Evolutionary conservation across 2,888 invertebrate genomes (phyloP), one percentile per base, ranked within the genome.

Genomic region (Rhagophthalmus giganteus): DNA sequence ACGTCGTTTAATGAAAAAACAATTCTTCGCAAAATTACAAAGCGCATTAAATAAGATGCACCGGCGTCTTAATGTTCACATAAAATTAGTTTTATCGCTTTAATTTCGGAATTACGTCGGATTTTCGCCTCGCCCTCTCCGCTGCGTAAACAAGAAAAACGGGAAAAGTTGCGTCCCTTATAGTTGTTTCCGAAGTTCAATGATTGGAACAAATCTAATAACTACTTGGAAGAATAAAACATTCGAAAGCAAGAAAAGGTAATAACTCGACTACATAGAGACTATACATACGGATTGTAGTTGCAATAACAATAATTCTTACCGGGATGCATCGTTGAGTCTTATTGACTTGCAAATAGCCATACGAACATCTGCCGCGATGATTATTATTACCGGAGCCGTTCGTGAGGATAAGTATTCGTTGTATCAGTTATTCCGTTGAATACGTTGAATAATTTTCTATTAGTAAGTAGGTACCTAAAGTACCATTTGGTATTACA

Each of bases 11-110:
- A 49, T 41, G 41, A 49, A 41, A 41, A 34, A 33, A 41, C 48
- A 15, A 42, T 42, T 34, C 32, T 26, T 6, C 3, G 4, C 27
- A 34, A 42, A 34, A 42, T 42, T 42, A 20, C 42, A 34, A 11
- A 13, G 9, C 24, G 31, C 12, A 16, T 10, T 44, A 28, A 39
- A 48, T 48, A 47, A 38, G 56, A 38, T 50, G 55, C 54, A 48
- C 49, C 47, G 33, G 35, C 45, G 51, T 37, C 55, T 54, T 38
- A 51, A 55, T 49, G 47, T 51, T 27, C 40, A 50, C 62, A 54
- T 62, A 60, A 62, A 62, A 59, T 60, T 61, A 59, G 58, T 61
- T 62, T 62, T 62, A 62, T 61, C 56, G 52, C 62, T 62, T 61
- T 61, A 62, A 62, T 60, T 60, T 58, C 40, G 45, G 58, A 56